phyloP scores from a whole-genome alignment of 1,140 invertebrate genomes.

The Bombus haemorrhoidalis region DNA sequence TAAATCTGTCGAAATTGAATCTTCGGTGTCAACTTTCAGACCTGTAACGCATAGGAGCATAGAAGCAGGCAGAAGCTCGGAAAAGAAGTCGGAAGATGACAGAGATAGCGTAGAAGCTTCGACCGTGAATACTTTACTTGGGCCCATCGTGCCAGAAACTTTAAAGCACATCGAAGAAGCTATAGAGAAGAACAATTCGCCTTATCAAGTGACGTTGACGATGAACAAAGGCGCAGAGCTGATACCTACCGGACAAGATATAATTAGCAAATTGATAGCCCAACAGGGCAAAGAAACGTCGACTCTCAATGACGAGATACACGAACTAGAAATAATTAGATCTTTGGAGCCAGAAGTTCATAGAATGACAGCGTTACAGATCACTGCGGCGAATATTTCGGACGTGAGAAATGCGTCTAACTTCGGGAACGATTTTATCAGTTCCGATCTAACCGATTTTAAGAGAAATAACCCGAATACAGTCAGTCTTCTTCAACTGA shows the following conservation, averaged over 20 bases:
- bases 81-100: neutral
- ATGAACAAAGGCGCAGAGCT: slow-evolving; percentile 57
- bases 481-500: slow-evolving; percentile 62
- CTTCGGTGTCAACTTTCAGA: no score
- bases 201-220: slow-evolving; percentile 65
- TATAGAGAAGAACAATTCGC: slow-evolving; percentile 62
- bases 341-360: slow-evolving; percentile 49
- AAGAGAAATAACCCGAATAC: slow-evolving; percentile 1
- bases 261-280: slow-evolving; percentile 62
- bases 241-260: slow-evolving; percentile 45
- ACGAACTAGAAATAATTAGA: slow-evolving; percentile 62
- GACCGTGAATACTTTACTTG: neutral
- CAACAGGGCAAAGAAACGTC: slow-evolving; percentile 48
- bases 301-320: neutral
- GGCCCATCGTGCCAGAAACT: slow-evolving; percentile 11
- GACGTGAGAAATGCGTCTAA: neutral
- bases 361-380: neutral
- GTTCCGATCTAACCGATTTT: neutral
- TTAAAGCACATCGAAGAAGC: slow-evolving; percentile 59
- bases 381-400: no score
- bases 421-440: neutral
- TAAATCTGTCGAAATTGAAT: neutral
- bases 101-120: neutral
- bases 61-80: neutral
- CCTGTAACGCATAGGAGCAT: neutral